phyloP scores from a whole-genome alignment of 2,113 vertebrate species.

The Pyxicephalus adspersus region DNA sequence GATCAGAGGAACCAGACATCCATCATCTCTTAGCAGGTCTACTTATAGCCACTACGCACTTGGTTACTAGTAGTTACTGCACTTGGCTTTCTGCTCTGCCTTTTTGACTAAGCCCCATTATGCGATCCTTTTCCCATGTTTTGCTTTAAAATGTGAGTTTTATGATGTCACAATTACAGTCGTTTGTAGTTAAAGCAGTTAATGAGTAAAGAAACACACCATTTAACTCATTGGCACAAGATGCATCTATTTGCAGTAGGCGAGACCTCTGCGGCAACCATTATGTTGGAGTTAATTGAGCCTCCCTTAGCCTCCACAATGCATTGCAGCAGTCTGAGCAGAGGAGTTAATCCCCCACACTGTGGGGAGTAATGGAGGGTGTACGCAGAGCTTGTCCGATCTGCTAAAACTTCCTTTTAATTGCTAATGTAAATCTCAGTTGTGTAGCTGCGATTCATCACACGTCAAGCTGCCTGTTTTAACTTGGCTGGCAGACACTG shows the following conservation, averaged over 20 bases:
- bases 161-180: no score
- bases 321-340: background rate
- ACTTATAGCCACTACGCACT: no score
- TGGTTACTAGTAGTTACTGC: no score
- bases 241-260: background rate
- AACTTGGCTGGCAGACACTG: background rate
- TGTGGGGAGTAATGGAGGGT: constrained; percentile 30
- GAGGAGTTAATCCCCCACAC: constrained; percentile 1
- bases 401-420: constrained; percentile 18
- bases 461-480: constrained; percentile 6
- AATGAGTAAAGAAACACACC: no score
- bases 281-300: constrained; percentile 33
- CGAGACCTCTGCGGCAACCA: background rate
- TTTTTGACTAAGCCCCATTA: no score
- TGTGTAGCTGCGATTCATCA: constrained; percentile 14
- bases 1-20: no score
- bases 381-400: constrained; percentile 14
- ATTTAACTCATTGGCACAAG: no score
- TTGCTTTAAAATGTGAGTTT: no score
- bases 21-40: no score
- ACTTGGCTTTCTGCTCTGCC: no score
- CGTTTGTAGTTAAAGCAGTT: no score
- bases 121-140: no score
- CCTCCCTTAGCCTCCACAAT: constrained; percentile 10
- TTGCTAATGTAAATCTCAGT: constrained; percentile 39